Base-by-base conservation (phyloP, 1,140 invertebrate species). In the Caenorhabditis brenneri region DNA sequence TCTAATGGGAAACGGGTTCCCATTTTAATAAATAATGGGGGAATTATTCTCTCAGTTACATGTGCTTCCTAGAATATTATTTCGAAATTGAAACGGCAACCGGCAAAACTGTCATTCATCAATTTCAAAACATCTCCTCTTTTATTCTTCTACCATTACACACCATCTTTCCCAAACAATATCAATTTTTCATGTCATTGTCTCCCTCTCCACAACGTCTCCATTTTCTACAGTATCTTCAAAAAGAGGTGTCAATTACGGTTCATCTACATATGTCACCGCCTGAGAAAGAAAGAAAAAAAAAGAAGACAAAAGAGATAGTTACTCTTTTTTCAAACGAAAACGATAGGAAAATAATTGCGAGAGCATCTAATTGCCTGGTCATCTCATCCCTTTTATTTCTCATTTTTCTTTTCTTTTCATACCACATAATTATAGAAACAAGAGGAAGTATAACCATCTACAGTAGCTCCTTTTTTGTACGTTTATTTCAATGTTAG, bases 161-260 rank as follows among this genome's bases (percentile, higher is more conserved):
- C 65, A 42, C 65, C 36, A 9, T 24, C 65, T 12, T 42, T 29
- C n/a, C 36, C 36, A 27, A 65, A 36, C 22, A 9, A 10, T n/a
- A 36, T 65, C 60, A 74, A 74, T 74, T 42, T 74, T 74, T 74
- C 65, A 74, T 74, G 65, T 74, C 65, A 74, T 74, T 74, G 65
- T 74, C 65, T 74, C 22, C n/a, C 33, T 36, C 19, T n/a, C 31
- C 16, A 15, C 42, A 4, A 10, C 36, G 12, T 4, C 22, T 55
- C 24, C 49, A n/a, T 19, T 42, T 42, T 24, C 36, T 74, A 74
- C 65, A 74, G 65, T 74, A 46, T 27, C 12, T 51, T 22, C 19
- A 10, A 10, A 36, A 58, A 58, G 31, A 7, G n/a, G 58, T 65
- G 31, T 65, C 58, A 65, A 39, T 65, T 36, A 36, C 31, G 3